Percentiles rank a stretch among this genome's conserved stretches.
Evolutionary conservation across 2,888 invertebrate species (phyloP).

Genomic region (Megamerina dolium): DNA sequence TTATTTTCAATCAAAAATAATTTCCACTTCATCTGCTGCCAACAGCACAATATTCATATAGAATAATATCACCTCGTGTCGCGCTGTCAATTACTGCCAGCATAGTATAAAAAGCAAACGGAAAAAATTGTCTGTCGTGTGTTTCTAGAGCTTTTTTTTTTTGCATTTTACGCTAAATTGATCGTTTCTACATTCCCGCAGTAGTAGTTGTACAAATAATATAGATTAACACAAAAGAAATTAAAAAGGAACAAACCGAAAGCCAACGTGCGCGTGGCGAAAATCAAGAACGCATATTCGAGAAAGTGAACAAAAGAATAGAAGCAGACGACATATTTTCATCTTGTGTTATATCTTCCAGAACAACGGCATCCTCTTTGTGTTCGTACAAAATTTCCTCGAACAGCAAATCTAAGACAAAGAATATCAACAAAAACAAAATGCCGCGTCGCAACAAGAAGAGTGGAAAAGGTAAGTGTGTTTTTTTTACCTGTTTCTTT

Average conservation of each 20-base stretch:
- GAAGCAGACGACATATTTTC: slow-evolving; percentile 4
- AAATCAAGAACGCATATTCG: no score
- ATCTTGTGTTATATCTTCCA: neutral
- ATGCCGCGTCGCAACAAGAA: slow-evolving; percentile 48
- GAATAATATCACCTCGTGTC: slow-evolving; percentile 14
- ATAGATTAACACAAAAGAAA: no score
- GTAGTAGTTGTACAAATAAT: no score
- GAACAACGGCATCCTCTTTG: slow-evolving; percentile 8
- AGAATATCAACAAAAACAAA: slow-evolving; percentile 23
- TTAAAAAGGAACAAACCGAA: no score
- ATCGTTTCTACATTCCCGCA: no score
- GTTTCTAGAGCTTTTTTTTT: neutral
- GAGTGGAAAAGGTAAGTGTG: slow-evolving; percentile 43
- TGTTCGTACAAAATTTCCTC: slow-evolving; percentile 16
- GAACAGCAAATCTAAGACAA: slow-evolving; percentile 10
- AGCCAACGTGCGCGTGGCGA: no score
- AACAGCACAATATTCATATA: no score
- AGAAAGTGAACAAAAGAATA: no score
- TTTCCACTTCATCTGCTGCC: no score
- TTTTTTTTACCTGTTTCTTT: neutral
- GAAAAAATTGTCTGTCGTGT: no score
- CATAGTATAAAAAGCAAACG: no score
- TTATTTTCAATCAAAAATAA: no score
- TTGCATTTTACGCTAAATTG: neutral
- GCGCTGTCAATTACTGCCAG: slow-evolving; percentile 11